Conservation (phyloP, 2,797 vertebrate species). For the Thamnophis elegans region DNA sequence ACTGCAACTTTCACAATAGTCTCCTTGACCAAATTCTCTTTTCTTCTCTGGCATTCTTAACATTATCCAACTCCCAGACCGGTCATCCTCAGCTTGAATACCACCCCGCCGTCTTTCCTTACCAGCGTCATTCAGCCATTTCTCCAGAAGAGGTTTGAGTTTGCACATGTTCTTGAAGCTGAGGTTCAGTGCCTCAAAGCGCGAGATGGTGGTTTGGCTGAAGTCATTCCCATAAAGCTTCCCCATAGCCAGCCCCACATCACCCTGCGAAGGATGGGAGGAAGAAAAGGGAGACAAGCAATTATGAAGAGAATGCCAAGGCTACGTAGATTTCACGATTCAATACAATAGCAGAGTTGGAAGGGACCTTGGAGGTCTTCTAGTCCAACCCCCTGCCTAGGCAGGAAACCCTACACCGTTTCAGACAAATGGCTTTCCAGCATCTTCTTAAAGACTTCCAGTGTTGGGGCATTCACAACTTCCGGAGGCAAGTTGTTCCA, state of each 20-base stretch:
- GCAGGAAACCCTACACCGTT: no score
- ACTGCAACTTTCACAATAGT: no score
- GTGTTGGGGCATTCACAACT: no score
- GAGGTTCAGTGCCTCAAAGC: constrained; percentile 92
- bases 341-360: no score
- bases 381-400: no score
- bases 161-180: constrained; percentile 99
- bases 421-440: no score
- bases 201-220: constrained; percentile 93
- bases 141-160: constrained; percentile 91
- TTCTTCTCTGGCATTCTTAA: not conserved
- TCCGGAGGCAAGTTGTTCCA: no score
- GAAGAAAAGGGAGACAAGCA: not conserved
- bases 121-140: constrained; percentile 94
- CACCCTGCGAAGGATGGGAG: constrained; percentile 72
- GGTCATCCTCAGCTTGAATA: not conserved
- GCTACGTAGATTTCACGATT: not conserved
- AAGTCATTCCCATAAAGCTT: constrained; percentile 95
- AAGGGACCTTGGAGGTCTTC: no score
- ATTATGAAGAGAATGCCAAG: not conserved
- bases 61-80: not conserved
- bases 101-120: constrained; percentile 24
- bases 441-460: no score
- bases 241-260: constrained; percentile 92
- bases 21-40: not conserved